Percentiles rank a stretch among this genome's conserved stretches.
Conservation (phyloP, 2,797 vertebrate genomes). For the Sebastolobus altivelis region DNA sequence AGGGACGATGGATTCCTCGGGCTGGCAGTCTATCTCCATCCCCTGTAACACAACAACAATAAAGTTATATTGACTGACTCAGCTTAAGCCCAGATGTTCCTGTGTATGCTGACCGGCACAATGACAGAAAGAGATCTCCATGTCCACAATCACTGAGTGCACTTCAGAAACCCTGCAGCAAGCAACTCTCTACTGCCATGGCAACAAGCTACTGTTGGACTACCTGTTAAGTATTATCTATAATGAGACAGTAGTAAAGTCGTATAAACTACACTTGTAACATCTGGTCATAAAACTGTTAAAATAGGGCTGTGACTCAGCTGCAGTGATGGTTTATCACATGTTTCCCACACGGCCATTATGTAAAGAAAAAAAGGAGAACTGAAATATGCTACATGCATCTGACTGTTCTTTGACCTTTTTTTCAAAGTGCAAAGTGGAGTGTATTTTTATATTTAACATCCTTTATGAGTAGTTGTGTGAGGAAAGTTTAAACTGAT, state of each 20-base stretch:
- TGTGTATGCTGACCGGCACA: not conserved
- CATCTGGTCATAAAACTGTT: not conserved
- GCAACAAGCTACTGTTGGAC: not conserved
- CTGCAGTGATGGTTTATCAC: not conserved
- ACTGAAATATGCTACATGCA: constrained; percentile 26
- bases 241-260: not conserved
- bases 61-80: not conserved
- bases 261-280: not conserved
- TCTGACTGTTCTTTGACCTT: not conserved
- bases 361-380: constrained; percentile 25
- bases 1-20: constrained; percentile 85
- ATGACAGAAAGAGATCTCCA: not conserved
- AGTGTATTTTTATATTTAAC: not conserved
- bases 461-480: not conserved
- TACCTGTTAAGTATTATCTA: not conserved
- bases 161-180: constrained; percentile 2
- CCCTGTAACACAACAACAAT: constrained; percentile 59
- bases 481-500: not conserved
- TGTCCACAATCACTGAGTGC: not conserved
- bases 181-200: not conserved
- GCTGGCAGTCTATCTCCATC: constrained; percentile 93
- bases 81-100: not conserved
- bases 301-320: not conserved
- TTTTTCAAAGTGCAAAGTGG: not conserved
- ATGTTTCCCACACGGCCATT: not conserved